Evolutionary conservation across 2,113 vertebrate genomes (phyloP), one percentile per base, ranked within the genome.

Genomic region (Tachysurus vachellii): DNA sequence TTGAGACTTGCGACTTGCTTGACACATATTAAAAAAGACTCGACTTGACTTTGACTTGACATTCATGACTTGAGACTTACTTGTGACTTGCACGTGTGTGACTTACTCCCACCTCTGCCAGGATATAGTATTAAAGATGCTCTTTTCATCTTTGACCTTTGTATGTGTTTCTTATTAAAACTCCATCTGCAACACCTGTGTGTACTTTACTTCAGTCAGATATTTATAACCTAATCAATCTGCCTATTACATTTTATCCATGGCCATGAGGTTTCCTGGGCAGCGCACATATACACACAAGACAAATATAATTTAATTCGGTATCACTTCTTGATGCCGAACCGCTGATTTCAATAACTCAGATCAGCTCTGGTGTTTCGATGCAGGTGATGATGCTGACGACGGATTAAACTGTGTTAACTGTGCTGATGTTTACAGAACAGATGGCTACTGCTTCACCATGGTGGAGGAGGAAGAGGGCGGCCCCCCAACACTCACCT

Each of bases 401-500:
- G 42, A 56, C 6, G 9, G 26, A 21, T 42, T 59, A 13, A 50
- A 16, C 0, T 4, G 4, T 47, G 54, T 14, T 66, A 26, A 56
- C 81, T 79, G 70, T 68, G 50, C 61, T 56, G 68, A 70, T n/a
- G 13, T 83, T 87, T 56, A 28, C 89, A 99, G 98, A 93, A 99
- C 98, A 10, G 96, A 99, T 84, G 98, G 98, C 66, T 98, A 96
- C 87, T 99, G 98, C 93, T 99, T 99, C 94, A 98, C 97, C 31
- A 99, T 99, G 94, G 96, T 99, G 93, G 96, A 98, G 93, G 96
- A 99, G 90, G 97, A 99, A 84, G 97, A 99, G 31, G 96, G 95
- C 0, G 96, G 97, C 14, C 92, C 94, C 82, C 96, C 95, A 28
- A 92, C 96, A 1, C 90, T 97, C 80, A 97, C 96, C 9, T 96